Evolutionary conservation across 2,797 vertebrate genomes (phyloP).

Genomic region (Antennarius maculatus): DNA sequence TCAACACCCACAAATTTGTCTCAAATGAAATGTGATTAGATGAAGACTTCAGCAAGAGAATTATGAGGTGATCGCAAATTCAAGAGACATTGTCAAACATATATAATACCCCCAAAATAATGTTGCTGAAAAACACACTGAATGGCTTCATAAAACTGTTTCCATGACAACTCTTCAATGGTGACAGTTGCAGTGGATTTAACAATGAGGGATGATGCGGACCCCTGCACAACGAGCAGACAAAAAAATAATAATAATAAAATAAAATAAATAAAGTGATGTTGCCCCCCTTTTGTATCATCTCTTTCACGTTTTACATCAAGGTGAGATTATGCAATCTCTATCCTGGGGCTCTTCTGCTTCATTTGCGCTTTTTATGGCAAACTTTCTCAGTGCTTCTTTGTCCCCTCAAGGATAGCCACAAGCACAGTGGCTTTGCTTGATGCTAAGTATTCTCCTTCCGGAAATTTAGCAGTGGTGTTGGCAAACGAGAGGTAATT

Average conservation of each 20-base stretch:
- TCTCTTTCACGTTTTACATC: conserved; percentile 41
- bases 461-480: conserved; percentile 47
- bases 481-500: conserved; percentile 48
- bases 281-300: conserved; percentile 29
- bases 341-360: conserved; percentile 45
- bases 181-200: conserved; percentile 22
- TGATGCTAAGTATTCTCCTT: conserved; percentile 52
- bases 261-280: too few species aligned
- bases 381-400: conserved; percentile 50
- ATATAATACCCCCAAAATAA: conserved; percentile 9
- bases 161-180: conserved; percentile 41
- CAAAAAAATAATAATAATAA: conserved; percentile 37
- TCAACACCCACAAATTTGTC: conserved; percentile 28
- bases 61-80: conserved; percentile 15
- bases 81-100: conserved; percentile 3
- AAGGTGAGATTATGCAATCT: conserved; percentile 50
- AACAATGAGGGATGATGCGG: conserved; percentile 14
- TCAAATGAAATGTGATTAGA: conserved; percentile 23
- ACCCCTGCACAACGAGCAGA: conserved; percentile 24
- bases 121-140: conserved; percentile 31
- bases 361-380: conserved; percentile 44
- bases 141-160: conserved; percentile 41
- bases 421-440: conserved; percentile 52
- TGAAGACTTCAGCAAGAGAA: neutral
- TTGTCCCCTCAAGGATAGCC: conserved; percentile 62